phyloP scores from a whole-genome alignment of 2,888 invertebrate species.

The Gnatocerus cornutus region DNA sequence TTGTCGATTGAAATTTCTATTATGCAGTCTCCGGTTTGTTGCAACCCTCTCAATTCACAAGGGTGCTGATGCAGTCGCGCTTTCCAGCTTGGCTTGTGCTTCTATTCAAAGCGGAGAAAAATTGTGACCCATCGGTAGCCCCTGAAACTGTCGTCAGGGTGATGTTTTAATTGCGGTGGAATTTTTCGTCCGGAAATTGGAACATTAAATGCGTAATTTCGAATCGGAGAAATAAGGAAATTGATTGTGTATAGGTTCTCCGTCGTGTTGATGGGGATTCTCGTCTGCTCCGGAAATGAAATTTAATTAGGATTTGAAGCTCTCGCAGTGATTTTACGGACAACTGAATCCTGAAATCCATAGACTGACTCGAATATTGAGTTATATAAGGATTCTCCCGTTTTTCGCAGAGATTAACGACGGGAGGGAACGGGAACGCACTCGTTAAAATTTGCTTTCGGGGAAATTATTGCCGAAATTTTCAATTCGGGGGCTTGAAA shows the following conservation, averaged over 20 bases:
- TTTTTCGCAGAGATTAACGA: constrained; percentile 13
- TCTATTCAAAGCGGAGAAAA: constrained; percentile 19
- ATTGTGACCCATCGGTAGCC: constrained; percentile 29
- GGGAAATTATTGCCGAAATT: background rate
- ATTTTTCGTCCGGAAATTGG: constrained; percentile 15
- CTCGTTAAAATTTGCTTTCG: background rate
- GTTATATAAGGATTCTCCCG: constrained; percentile 50
- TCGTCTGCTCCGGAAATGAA: constrained; percentile 53
- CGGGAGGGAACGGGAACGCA: background rate
- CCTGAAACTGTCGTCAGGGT: background rate
- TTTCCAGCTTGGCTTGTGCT: constrained; percentile 11
- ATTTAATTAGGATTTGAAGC: constrained; percentile 61
- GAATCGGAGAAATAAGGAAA: constrained; percentile 37
- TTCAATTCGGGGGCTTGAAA: too few species aligned
- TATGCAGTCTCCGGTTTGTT: background rate
- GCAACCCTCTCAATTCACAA: background rate
- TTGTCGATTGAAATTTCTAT: constrained; percentile 1
- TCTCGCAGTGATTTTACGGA: constrained; percentile 56
- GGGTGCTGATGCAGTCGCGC: background rate
- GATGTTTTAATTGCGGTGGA: constrained; percentile 24
- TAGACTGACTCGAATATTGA: constrained; percentile 55
- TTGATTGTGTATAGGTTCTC: constrained; percentile 39
- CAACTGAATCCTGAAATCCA: constrained; percentile 55
- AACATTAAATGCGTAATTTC: constrained; percentile 8
- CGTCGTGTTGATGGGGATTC: constrained; percentile 46